A percentile compares a stretch with the other conserved stretches of the same genome.
Conservation (phyloP, 2,888 invertebrate genomes). For the Sturmia bella region DNA sequence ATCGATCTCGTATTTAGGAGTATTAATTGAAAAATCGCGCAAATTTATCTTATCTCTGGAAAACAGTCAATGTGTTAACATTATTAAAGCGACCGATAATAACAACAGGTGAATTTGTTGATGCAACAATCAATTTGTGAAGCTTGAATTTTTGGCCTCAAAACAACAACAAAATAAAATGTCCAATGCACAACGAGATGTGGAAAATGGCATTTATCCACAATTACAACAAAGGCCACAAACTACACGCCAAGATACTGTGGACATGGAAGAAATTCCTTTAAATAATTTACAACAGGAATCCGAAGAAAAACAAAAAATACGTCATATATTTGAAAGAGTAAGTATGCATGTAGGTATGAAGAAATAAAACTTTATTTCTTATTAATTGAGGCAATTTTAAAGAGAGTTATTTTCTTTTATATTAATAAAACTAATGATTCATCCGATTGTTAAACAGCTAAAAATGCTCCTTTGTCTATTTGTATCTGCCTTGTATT, state of each 20-base stretch:
- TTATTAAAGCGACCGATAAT: not conserved
- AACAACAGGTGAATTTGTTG: conserved; percentile 21
- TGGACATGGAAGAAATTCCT: conserved; percentile 79
- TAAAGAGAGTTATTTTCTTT: conserved; percentile 7
- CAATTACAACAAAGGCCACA: conserved; percentile 76
- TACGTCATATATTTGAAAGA: conserved; percentile 78
- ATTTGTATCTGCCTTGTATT: conserved; percentile 9
- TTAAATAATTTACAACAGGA: conserved; percentile 74
- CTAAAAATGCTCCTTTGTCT: conserved; percentile 19
- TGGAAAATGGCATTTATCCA: conserved; percentile 78
- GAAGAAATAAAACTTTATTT: not conserved
- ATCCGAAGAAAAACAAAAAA: conserved; percentile 75
- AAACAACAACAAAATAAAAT: conserved; percentile 31
- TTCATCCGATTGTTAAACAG: conserved; percentile 40
- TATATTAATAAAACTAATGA: conserved; percentile 32
- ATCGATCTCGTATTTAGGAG: not conserved
- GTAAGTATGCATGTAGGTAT: conserved; percentile 70
- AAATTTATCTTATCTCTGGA: conserved; percentile 45
- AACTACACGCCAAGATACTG: conserved; percentile 77
- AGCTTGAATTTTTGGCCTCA: not conserved
- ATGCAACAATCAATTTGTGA: not conserved
- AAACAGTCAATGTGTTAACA: conserved; percentile 19
- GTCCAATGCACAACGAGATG: conserved; percentile 69
- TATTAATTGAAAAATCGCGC: conserved; percentile 20
- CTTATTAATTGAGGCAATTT: no score